Conservation (phyloP, 2,797 vertebrate species). For the Salarias fasciatus region DNA sequence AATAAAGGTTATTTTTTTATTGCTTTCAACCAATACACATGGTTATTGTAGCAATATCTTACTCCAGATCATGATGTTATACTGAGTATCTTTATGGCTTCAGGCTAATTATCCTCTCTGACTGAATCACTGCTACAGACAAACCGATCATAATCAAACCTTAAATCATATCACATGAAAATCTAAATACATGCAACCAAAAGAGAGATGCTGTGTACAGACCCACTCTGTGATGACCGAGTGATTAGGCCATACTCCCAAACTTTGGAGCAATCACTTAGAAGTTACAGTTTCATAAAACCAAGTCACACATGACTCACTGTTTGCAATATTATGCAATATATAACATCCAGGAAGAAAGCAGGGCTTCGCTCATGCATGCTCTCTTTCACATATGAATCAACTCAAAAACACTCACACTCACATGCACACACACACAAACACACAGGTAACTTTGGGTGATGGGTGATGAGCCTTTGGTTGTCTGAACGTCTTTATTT, state of each 20-base stretch:
- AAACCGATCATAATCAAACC: too few species aligned
- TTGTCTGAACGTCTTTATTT: constrained; percentile 57
- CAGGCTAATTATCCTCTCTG: too few species aligned
- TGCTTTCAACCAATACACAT: too few species aligned
- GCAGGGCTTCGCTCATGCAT: constrained; percentile 21
- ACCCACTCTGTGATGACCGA: too few species aligned
- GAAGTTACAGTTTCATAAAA: neutral
- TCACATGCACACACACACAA: neutral
- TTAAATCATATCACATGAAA: too few species aligned
- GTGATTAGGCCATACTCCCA: neutral
- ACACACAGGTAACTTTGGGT: constrained; percentile 18
- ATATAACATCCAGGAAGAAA: constrained; percentile 27
- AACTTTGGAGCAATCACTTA: constrained; percentile 12
- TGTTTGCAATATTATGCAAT: constrained; percentile 43
- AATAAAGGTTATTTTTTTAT: too few species aligned
- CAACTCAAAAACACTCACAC: too few species aligned
- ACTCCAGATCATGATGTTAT: too few species aligned
- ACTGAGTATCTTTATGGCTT: too few species aligned
- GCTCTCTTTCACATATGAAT: neutral
- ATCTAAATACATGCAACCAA: neutral
- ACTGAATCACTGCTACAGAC: too few species aligned
- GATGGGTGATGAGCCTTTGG: neutral
- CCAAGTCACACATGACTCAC: constrained; percentile 25
- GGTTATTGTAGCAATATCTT: too few species aligned
- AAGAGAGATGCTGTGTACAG: neutral